phyloP scores from a whole-genome alignment of 2,797 vertebrate species.

The Pelochelys cantorii region DNA sequence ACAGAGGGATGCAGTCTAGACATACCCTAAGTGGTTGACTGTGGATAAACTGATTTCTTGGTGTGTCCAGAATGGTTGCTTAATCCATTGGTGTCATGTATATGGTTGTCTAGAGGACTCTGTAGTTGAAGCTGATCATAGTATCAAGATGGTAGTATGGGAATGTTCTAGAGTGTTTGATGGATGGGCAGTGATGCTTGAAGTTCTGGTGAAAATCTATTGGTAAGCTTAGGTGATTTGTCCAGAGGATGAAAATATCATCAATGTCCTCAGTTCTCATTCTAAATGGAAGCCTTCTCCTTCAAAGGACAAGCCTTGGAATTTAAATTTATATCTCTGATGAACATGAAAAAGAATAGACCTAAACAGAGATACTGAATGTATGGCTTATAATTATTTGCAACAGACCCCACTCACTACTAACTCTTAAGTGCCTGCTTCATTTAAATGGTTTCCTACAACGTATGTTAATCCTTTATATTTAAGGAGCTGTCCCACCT shows the following conservation, averaged over 20 bases:
- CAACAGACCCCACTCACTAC: no score
- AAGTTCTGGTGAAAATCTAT: background rate
- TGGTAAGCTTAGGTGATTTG: background rate
- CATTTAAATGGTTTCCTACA: no score
- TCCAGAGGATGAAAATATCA: background rate
- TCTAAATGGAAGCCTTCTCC: background rate
- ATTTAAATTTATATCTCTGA: background rate
- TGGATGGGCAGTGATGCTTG: background rate
- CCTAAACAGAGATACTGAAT: background rate
- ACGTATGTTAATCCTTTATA: no score
- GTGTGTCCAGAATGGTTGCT: background rate
- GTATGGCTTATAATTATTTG: no score
- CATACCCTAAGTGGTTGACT: background rate
- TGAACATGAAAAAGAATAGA: background rate
- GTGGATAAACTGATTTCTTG: background rate
- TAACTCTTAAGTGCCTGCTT: no score
- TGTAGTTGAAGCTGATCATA: background rate
- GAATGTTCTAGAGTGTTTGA: background rate
- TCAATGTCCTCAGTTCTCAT: background rate
- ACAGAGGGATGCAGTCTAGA: no score
- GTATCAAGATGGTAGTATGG: background rate
- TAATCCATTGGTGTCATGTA: background rate
- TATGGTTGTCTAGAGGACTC: background rate
- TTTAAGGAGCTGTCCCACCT: no score
- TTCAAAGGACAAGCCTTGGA: background rate